Conservation (phyloP, 2,888 invertebrate genomes). For the Bellardia pandia region DNA sequence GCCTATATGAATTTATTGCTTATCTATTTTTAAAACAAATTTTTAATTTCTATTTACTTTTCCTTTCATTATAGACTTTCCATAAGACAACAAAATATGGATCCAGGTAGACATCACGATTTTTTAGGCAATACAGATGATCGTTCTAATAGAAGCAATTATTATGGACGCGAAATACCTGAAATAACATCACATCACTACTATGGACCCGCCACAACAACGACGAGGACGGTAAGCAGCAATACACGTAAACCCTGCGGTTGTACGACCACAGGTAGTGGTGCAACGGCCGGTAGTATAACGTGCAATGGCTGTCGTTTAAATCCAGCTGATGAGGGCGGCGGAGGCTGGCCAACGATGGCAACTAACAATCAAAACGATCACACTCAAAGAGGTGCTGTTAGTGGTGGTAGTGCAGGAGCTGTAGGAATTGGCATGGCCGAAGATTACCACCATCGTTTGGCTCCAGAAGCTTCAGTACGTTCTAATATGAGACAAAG, state of each 20-base stretch:
- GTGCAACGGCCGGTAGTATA: slow-evolving; percentile 63
- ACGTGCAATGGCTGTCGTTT: slow-evolving; percentile 75
- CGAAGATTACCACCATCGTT: slow-evolving; percentile 60
- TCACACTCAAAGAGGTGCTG: slow-evolving; percentile 48
- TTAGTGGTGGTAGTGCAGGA: not conserved
- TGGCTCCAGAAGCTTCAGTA: slow-evolving; percentile 44
- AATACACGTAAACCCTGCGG: slow-evolving; percentile 74
- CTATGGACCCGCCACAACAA: slow-evolving; percentile 60
- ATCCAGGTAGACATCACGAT: slow-evolving; percentile 80
- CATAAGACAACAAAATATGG: slow-evolving; percentile 76
- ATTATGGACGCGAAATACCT: slow-evolving; percentile 73
- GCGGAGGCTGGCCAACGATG: slow-evolving; percentile 67
- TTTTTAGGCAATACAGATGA: slow-evolving; percentile 74
- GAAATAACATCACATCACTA: slow-evolving; percentile 70
- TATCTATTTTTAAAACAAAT: not conserved
- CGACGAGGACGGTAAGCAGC: slow-evolving; percentile 36
- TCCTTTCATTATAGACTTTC: slow-evolving; percentile 10
- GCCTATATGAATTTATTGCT: no score
- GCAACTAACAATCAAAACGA: slow-evolving; percentile 52
- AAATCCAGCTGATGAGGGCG: slow-evolving; percentile 66
- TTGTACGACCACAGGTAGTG: slow-evolving; percentile 71
- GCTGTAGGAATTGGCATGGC: slow-evolving; percentile 38
- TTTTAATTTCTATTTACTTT: not conserved
- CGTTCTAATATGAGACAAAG: slow-evolving; percentile 64
- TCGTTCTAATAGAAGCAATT: slow-evolving; percentile 63